Evolutionary conservation across 2,888 invertebrate genomes (phyloP), one percentile per base, ranked within the genome.

Genomic region (Achlya flavicornis): DNA sequence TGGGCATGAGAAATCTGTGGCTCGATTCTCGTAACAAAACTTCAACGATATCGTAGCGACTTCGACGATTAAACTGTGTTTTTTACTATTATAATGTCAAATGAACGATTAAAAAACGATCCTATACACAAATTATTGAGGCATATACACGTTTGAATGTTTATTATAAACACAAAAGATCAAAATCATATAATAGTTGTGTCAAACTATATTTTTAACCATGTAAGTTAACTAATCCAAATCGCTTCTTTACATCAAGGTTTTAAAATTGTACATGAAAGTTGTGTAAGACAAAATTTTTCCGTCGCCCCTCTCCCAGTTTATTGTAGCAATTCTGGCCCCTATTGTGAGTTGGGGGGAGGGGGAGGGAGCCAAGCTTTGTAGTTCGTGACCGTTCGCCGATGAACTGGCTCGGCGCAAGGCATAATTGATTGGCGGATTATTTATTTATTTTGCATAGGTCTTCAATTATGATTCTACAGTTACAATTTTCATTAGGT

Each of bases 311-410:
- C 41, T 71, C 78, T 73, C 69, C 64, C 77, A 70, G 76, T 85
- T 84, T 84, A 84, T 83, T 81, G 82, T 82, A 79, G 79, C 80
- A 74, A 80, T 83, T 80, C 81, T 78, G 75, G 75, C 79, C 76
- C 77, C 81, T 71, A 72, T 75, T 75, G 76, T 77, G 72, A 53
- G 53, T 16, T 41, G 12, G 48, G 48, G 53, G 53, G 3, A 10
- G 68, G 70, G 38, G 65, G 66, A 73, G 76, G 66, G 70, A 71
- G 70, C 69, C 70, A 70, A 16, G 70, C 71, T 71, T 74, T 76
- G 76, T 76, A 76, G 77, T 79, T 79, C 75, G 74, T 74, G 75
- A 73, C 75, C 73, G 74, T 77, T 63, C 64, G 71, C 68, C 73
- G 63, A 64, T 63, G 61, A 38, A 35, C 53, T 61, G 6, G 61